These are phyloP conservation scores for Netelia fuscicornis DNA, from an alignment of 2,888 invertebrate genomes.

Conservation along the genomic window DNA sequence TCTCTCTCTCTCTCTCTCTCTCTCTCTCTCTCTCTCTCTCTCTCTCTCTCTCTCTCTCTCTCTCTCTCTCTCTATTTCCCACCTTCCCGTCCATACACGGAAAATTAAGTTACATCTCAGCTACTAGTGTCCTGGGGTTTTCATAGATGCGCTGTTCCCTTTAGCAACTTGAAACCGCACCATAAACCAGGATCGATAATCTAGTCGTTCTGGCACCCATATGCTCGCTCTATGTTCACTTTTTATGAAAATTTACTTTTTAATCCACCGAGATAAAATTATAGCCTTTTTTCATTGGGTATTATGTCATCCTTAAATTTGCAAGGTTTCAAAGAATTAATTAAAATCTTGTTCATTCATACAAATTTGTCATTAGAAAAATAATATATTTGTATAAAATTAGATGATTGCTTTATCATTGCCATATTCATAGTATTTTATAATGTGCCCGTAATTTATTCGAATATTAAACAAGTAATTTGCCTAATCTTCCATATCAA, in stretches of 20 bases:
- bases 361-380: not conserved
- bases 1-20: slow-evolving; percentile 31
- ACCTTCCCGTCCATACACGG: slow-evolving; percentile 24
- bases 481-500: not conserved
- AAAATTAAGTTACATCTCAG: slow-evolving; percentile 63
- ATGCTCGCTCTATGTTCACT: not conserved
- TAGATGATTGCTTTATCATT: not conserved
- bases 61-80: slow-evolving; percentile 21
- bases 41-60: slow-evolving; percentile 36
- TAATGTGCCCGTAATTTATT: too few relatives aligned
- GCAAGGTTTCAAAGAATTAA: not conserved
- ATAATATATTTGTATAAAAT: not conserved
- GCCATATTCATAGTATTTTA: too few relatives aligned
- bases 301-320: not conserved
- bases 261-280: not conserved
- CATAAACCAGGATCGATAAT: slow-evolving; percentile 33
- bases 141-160: slow-evolving; percentile 1
- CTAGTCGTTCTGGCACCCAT: slow-evolving; percentile 2
- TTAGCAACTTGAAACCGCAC: not conserved
- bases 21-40: slow-evolving; percentile 20
- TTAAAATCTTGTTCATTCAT: not conserved
- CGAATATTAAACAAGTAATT: not conserved
- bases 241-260: slow-evolving; percentile 1
- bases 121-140: slow-evolving; percentile 28
- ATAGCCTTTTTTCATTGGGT: not conserved